A percentile compares a stretch with the other conserved stretches of the same genome.
Evolutionary conservation across 2,888 invertebrate genomes (phyloP).

Genomic region (Aphodius granarius): DNA sequence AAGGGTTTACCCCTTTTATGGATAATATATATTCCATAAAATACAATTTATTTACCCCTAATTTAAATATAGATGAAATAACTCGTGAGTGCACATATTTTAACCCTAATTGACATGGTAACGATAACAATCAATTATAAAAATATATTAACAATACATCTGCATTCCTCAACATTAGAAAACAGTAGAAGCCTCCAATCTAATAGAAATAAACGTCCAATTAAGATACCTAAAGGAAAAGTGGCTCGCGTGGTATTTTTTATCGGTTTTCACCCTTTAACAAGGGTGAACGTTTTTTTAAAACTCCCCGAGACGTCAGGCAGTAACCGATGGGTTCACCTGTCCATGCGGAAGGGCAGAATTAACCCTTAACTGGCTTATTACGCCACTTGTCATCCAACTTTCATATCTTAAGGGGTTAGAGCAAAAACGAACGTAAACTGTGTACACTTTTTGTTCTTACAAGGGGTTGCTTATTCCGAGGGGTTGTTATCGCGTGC

Average conservation of each 20-base stretch:
- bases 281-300: not conserved
- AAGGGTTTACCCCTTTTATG: not conserved
- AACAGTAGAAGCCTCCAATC: not conserved
- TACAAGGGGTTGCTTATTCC: not conserved
- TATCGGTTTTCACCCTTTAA: conserved; percentile 3
- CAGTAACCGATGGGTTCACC: conserved; percentile 35
- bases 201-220: not conserved
- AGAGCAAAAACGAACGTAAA: not conserved
- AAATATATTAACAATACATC: not conserved
- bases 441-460: not conserved
- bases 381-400: conserved; percentile 41
- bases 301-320: not conserved
- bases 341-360: conserved; percentile 42
- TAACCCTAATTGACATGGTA: not conserved
- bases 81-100: not conserved
- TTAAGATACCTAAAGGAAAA: not conserved
- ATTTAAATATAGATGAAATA: not conserved
- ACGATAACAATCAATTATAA: not conserved
- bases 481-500: not conserved
- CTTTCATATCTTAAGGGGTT: not conserved
- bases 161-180: not conserved
- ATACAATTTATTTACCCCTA: not conserved
- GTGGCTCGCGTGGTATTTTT: not conserved
- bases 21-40: not conserved
- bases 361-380: conserved; percentile 46